Conservation (phyloP, 92 coral and sea anemone species). For the Scolanthus callimorphus region DNA sequence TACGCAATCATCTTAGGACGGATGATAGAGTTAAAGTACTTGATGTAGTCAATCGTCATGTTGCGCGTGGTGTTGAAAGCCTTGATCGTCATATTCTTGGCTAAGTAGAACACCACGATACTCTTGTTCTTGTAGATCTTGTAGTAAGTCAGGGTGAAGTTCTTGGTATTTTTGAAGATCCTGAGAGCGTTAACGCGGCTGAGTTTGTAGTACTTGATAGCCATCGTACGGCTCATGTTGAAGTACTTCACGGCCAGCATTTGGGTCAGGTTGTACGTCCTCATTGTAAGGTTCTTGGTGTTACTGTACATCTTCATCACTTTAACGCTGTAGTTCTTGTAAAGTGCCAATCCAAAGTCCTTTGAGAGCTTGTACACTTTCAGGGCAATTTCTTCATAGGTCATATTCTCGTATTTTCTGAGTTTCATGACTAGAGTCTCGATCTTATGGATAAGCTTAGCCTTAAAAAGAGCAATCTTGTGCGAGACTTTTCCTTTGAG, state of each 20-base stretch:
- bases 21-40: slow-evolving; percentile 50
- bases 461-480: slow-evolving; percentile 19
- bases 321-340: slow-evolving; percentile 60
- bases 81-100: slow-evolving; percentile 43
- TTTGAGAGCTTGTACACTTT: slow-evolving; percentile 48
- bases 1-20: slow-evolving; percentile 44
- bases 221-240: slow-evolving; percentile 44
- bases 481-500: slow-evolving; percentile 27
- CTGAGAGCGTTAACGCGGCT: slow-evolving; percentile 54
- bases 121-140: slow-evolving; percentile 26
- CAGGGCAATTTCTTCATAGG: slow-evolving; percentile 63
- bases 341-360: slow-evolving; percentile 56
- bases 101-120: slow-evolving; percentile 40
- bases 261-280: slow-evolving; percentile 47
- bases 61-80: slow-evolving; percentile 57
- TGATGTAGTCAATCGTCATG: slow-evolving; percentile 41
- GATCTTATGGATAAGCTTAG: slow-evolving; percentile 28
- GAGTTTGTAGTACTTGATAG: slow-evolving; percentile 51
- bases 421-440: slow-evolving; percentile 41
- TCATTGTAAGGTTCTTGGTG: slow-evolving; percentile 58
- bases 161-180: slow-evolving; percentile 41
- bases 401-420: slow-evolving; percentile 71
- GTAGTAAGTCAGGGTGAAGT: slow-evolving; percentile 51
- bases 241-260: slow-evolving; percentile 39
- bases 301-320: slow-evolving; percentile 52